Percentiles rank a stretch among this genome's conserved stretches.
Evolutionary conservation across 2,888 invertebrate genomes (phyloP).

Genomic region (Protodeltote pygarga): DNA sequence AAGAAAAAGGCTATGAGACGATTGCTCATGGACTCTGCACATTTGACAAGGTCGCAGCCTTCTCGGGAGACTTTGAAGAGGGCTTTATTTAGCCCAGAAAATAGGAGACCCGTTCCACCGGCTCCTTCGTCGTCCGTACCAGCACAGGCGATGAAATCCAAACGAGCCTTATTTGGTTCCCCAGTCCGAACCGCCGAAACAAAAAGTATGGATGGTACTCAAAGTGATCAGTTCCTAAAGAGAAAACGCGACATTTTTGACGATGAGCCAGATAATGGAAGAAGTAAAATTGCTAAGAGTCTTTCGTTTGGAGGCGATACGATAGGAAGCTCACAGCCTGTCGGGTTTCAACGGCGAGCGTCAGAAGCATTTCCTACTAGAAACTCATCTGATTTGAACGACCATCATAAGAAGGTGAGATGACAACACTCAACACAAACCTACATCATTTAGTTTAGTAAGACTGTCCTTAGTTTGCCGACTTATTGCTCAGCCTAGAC

Average conservation of each 20-base stretch:
- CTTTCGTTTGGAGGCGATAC: constrained; percentile 86
- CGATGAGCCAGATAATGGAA: constrained; percentile 61
- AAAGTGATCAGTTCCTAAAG: constrained; percentile 73
- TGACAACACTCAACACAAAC: no score
- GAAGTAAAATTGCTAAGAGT: constrained; percentile 86
- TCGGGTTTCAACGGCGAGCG: constrained; percentile 68
- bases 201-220: constrained; percentile 72
- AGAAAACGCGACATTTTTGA: constrained; percentile 83
- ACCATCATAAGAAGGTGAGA: constrained; percentile 88
- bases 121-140: constrained; percentile 75
- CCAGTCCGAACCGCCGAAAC: constrained; percentile 78
- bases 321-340: constrained; percentile 58
- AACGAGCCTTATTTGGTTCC: constrained; percentile 89
- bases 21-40: constrained; percentile 76
- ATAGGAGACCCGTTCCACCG: constrained; percentile 64
- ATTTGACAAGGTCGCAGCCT: constrained; percentile 69
- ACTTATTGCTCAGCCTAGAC: no score
- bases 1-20: constrained; percentile 86
- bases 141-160: constrained; percentile 86
- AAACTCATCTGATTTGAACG: constrained; percentile 84
- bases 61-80: constrained; percentile 88
- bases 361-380: constrained; percentile 70
- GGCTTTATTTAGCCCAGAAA: constrained; percentile 91
- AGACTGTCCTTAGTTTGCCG: no score
- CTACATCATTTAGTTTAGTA: no score